A percentile compares a stretch with the other conserved stretches of the same genome.
phyloP scores from a whole-genome alignment of 2,113 vertebrate genomes.

The Epinephelus cyanopodus region DNA sequence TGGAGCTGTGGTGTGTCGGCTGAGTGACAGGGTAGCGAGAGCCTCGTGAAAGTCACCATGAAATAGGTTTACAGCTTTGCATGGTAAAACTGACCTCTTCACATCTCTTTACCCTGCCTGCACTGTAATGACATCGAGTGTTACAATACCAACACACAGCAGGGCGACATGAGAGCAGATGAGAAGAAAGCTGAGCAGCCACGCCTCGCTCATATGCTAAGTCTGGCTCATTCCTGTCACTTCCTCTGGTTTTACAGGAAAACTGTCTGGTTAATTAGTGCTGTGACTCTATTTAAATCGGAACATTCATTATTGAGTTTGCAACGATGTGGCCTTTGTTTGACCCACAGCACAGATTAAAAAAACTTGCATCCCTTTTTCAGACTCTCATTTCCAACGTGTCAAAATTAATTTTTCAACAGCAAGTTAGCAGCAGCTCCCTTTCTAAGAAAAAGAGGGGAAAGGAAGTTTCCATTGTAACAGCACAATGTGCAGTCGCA shows the following conservation, averaged over 20 bases:
- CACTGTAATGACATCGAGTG: constrained; percentile 37
- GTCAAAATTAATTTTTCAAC: constrained; percentile 28
- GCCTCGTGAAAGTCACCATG: constrained; percentile 76
- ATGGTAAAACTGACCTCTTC: constrained; percentile 64
- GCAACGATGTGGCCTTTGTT: constrained; percentile 41
- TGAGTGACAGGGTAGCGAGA: constrained; percentile 66
- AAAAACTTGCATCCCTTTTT: constrained; percentile 23
- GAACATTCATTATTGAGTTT: constrained; percentile 30
- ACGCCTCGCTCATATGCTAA: constrained; percentile 19
- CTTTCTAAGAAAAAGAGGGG: background rate
- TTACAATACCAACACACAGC: constrained; percentile 25
- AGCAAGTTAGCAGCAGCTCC: constrained; percentile 1
- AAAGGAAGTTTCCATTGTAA: background rate
- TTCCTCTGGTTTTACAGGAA: constrained; percentile 56
- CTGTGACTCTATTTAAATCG: constrained; percentile 37
- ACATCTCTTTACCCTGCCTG: constrained; percentile 53
- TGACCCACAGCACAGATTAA: constrained; percentile 44
- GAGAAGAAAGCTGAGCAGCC: constrained; percentile 22
- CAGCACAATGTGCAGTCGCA: background rate
- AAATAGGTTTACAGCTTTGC: constrained; percentile 75
- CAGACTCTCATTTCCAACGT: constrained; percentile 33
- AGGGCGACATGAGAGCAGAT: constrained; percentile 32
- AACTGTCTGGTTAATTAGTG: constrained; percentile 51
- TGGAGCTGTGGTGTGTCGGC: constrained; percentile 63
- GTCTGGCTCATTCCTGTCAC: constrained; percentile 40